Evolutionary conservation across 2,888 invertebrate species (phyloP), one percentile per base, ranked within the genome.

Genomic region (Ormyrus pomaceus): DNA sequence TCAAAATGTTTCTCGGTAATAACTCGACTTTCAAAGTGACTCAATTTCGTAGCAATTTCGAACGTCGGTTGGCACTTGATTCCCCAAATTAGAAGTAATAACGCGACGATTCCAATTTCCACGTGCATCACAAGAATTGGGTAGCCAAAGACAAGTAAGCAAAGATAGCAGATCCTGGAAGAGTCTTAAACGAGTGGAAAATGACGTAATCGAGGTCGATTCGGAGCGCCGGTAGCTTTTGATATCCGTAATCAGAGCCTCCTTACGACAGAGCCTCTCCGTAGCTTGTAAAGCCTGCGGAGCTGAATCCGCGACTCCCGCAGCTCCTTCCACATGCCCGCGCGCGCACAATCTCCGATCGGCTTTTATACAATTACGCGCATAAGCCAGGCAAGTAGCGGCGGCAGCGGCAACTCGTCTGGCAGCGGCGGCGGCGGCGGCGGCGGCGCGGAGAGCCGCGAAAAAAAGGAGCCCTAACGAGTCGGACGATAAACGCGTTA

Each of bases 401-500:
- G 19, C 19, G 19, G 51, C 64, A 0, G 45, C 53, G 5, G 45
- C 48, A 13, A 55, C 53, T n/a, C 11, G 34, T 50, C 46, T 45
- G 2, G 6, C 61, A 9, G 9, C 13, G 50, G 51, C 13, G 48
- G 45, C 55, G 9, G 6, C 55, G 9, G 6, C 13, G 13, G n/a
- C 7, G 58, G 19, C 6, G 45, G 3, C 55, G 9, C 8, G 10
- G 46, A 13, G 19, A 19, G 9, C 45, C 56, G 5, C n/a, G 11
- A 58, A 75, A 66, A 59, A 79, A 51, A 70, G 6, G 2, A 10
- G 8, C 5, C 51, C 71, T 80, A 80, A 80, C 76, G 76, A 80
- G 76, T 72, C 51, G 64, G 72, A 77, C 76, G 80, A 80, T 76
- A 76, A 80, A 80, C 77, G 80, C 77, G 76, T 77, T 80, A 77